Conservation (phyloP, 2,113 vertebrate species). For the Athene noctua region DNA sequence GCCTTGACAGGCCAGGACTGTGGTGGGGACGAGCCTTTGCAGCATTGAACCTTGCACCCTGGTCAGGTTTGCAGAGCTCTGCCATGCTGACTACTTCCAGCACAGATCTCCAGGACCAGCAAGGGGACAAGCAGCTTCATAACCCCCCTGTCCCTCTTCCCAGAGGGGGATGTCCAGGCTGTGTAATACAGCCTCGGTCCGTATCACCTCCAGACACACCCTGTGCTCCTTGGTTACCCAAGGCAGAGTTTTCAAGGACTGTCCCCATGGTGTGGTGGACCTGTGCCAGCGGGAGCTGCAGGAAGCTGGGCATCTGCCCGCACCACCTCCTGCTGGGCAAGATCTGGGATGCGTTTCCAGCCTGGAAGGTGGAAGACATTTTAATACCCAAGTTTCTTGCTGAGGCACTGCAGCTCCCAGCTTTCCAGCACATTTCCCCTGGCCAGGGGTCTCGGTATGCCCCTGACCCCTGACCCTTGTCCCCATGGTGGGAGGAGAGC, state of each 20-base stretch:
- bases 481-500: neutral
- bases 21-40: neutral
- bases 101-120: too few relatives aligned
- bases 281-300: neutral
- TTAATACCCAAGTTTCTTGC: neutral
- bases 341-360: neutral
- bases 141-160: neutral
- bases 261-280: accelerated
- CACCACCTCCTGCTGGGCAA: accelerated
- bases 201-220: accelerated
- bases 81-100: accelerated
- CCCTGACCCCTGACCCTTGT: neutral
- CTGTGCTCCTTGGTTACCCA: accelerated
- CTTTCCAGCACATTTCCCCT: neutral
- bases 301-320: neutral
- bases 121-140: neutral
- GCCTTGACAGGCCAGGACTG: accelerated
- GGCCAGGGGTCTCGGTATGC: neutral
- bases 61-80: neutral
- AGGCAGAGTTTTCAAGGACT: neutral
- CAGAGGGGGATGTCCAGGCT: accelerated
- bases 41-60: neutral
- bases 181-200: accelerated
- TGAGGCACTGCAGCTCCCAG: neutral
- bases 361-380: neutral